A percentile compares a stretch with the other conserved stretches of the same genome.
Evolutionary conservation across 2,888 invertebrate genomes (phyloP).

Genomic region (Lepeophtheirus nordmannii): DNA sequence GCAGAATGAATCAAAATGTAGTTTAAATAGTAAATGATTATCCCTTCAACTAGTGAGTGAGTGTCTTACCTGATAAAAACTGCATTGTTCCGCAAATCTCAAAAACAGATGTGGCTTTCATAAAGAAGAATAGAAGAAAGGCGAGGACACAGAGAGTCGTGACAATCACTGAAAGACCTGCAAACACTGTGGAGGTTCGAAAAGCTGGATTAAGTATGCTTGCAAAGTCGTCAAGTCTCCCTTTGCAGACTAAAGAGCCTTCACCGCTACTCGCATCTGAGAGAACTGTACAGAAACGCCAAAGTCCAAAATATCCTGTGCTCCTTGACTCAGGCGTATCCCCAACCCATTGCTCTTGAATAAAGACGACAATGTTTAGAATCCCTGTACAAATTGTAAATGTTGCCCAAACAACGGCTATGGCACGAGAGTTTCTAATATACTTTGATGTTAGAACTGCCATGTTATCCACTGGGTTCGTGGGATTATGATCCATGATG

Average conservation of each 20-base stretch:
- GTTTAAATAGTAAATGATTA: neutral
- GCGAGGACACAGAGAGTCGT: constrained; percentile 14
- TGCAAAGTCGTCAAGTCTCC: constrained; percentile 63
- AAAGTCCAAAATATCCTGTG: constrained; percentile 79
- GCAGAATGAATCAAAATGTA: too few species aligned
- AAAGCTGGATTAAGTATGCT: constrained; percentile 66
- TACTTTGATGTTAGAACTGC: constrained; percentile 17
- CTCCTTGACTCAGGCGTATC: constrained; percentile 59
- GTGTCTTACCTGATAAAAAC: constrained; percentile 67
- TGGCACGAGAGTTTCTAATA: constrained; percentile 45
- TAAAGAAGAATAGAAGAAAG: constrained; percentile 23
- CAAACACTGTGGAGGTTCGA: constrained; percentile 70
- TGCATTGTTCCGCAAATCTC: constrained; percentile 90
- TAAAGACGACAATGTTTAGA: constrained; percentile 81
- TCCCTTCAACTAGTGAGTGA: too few species aligned
- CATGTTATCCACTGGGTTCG: neutral
- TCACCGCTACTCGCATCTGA: constrained; percentile 11
- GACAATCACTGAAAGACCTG: constrained; percentile 45
- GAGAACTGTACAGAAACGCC: constrained; percentile 58
- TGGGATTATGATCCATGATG: constrained; percentile 22
- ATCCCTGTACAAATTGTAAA: constrained; percentile 94
- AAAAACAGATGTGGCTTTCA: constrained; percentile 47
- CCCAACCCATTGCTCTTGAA: constrained; percentile 68
- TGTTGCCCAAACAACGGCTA: constrained; percentile 92
- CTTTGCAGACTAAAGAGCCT: constrained; percentile 44